Conservation (phyloP, 2,888 invertebrate genomes). For the Argyresthia albistria region DNA sequence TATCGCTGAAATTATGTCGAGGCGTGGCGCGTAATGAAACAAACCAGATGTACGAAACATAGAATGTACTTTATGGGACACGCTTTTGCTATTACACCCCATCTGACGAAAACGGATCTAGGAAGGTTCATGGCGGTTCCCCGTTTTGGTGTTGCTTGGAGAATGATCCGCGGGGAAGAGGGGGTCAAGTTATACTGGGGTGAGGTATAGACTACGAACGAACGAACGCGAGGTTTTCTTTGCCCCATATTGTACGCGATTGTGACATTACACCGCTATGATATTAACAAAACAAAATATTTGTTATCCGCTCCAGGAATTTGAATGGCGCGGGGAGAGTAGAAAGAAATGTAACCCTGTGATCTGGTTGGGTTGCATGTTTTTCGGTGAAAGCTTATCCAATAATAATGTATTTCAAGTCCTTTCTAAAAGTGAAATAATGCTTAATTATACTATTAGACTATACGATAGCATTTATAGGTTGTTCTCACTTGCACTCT, state of each 20-base stretch:
- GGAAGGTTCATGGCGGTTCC: slow-evolving; percentile 23
- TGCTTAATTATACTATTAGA: too few species aligned
- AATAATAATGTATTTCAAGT: slow-evolving; percentile 6
- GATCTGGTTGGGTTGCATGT: slow-evolving; percentile 6
- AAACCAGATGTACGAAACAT: slow-evolving; percentile 60
- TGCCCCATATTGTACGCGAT: slow-evolving; percentile 32
- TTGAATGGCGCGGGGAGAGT: slow-evolving; percentile 12
- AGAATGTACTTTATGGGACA: slow-evolving; percentile 60
- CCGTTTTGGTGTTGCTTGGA: slow-evolving; percentile 19
- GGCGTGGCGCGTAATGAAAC: slow-evolving; percentile 38
- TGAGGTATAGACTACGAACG: slow-evolving; percentile 24
- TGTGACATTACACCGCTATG: slow-evolving; percentile 35
- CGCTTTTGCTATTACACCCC: slow-evolving; percentile 51
- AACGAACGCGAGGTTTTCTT: slow-evolving; percentile 31
- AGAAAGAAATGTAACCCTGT: slow-evolving; percentile 9
- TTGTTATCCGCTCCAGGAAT: slow-evolving; percentile 22
- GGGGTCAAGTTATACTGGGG: slow-evolving; percentile 28
- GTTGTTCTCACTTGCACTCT: too few species aligned
- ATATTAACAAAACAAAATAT: slow-evolving; percentile 37
- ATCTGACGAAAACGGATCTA: slow-evolving; percentile 40
- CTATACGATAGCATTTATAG: too few species aligned
- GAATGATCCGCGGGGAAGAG: slow-evolving; percentile 17
- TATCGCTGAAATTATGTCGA: slow-evolving; percentile 4
- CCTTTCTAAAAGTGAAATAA: neutral
- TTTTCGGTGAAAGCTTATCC: neutral